Conservation (phyloP, 2,888 invertebrate species). For the Gymnocheta viridis region DNA sequence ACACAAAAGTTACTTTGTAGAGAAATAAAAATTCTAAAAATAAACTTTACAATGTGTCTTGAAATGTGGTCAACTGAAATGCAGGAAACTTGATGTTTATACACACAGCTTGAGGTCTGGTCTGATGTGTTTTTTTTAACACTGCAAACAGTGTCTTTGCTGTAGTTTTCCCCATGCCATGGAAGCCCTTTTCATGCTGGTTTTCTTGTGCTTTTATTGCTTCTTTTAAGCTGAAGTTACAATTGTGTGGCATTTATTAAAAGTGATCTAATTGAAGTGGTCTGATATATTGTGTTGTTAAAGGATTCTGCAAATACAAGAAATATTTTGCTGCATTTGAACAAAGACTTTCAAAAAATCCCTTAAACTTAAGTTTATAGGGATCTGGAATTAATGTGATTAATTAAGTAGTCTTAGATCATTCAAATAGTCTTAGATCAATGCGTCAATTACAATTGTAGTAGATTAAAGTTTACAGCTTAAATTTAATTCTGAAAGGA, state of each 20-base stretch:
- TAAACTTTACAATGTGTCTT: slow-evolving; percentile 43
- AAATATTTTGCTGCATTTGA: background rate
- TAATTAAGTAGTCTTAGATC: too few species aligned
- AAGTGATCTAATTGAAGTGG: slow-evolving; percentile 27
- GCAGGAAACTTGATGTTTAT: slow-evolving; percentile 60
- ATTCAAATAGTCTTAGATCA: too few species aligned
- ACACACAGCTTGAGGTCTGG: slow-evolving; percentile 61
- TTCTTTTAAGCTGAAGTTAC: slow-evolving; percentile 16
- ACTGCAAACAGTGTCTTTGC: background rate
- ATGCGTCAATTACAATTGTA: too few species aligned
- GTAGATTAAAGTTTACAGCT: too few species aligned
- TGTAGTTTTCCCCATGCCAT: background rate
- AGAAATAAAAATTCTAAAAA: slow-evolving; percentile 21
- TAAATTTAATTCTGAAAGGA: too few species aligned
- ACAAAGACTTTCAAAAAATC: background rate
- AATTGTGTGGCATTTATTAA: slow-evolving; percentile 41
- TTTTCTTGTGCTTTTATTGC: slow-evolving; percentile 1
- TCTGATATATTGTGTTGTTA: background rate
- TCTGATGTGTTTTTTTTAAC: slow-evolving; percentile 12
- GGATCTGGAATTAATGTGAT: background rate
- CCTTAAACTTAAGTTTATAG: background rate
- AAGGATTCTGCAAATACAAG: background rate
- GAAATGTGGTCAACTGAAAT: slow-evolving; percentile 51
- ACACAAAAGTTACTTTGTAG: slow-evolving; percentile 3
- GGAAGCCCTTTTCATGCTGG: slow-evolving; percentile 51